Evolutionary conservation across 2,888 invertebrate species (phyloP), one percentile per base, ranked within the genome.

Genomic region (Rhingia campestris): DNA sequence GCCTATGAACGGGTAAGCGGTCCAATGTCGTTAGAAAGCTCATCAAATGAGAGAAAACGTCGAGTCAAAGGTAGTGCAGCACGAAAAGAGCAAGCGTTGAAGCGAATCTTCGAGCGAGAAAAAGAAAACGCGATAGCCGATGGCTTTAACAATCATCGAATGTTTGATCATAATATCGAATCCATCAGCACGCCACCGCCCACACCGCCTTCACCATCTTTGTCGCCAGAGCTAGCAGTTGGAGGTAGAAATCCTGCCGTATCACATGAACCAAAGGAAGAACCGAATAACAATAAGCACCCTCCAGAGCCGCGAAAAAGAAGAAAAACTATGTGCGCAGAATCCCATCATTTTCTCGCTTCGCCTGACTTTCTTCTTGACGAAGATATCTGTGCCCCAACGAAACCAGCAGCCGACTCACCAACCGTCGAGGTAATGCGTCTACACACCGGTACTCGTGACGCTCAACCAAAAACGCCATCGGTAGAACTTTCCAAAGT

Each of bases 171-270:
- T 9, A 63, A 54, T 7, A 76, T 81, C n/a, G 76, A 76, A 32
- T 69, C 79, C 6, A 77, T 81, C 45, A 77, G 45, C 6, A 79
- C 82, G 1, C 82, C 79, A 4, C 82, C 82, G 7, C 82, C 79
- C 4, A 82, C 82, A 0, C 82, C 82, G 4, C 82, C 82, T 4
- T 66, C 66, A 5, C 64, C 58, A 12, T 67, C 64, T 2, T n/a
- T 41, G 9, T 75, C 67, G 2, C 67, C 53, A 6, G 10, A 22
- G 9, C 64, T 37, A 51, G 45, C 66, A 3, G 7, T 33, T n/a
- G 66, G 53, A 6, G 33, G 66, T 33, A 41, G 73, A 66, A 22
- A 12, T 35, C 37, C 70, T 1, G 54, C 58, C 37, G 6, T 22
- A 22, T 2, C 22, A 2, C 22, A 22, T 22, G 2, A 22, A 58